These are phyloP conservation scores for Pocillopora grandis DNA, from an alignment of 92 coral and sea anemone species.

Conservation along the genomic window DNA sequence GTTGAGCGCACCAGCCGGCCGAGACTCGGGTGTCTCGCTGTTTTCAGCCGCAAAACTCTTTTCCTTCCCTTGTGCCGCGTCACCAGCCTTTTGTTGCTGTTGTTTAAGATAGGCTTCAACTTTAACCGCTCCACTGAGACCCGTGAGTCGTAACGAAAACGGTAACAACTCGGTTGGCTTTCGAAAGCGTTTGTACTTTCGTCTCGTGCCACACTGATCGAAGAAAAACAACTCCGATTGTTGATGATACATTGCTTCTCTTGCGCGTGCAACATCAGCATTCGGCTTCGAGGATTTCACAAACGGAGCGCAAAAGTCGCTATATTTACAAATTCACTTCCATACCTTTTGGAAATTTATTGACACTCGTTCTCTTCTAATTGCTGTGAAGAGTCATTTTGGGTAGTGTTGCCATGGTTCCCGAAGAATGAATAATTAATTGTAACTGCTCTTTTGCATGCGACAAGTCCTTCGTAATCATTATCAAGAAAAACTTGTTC, in stretches of 20 bases:
- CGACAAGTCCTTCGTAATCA: no score
- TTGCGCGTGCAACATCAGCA: constrained; percentile 25
- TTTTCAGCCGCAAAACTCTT: constrained; percentile 25
- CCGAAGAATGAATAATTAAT: constrained; percentile 30
- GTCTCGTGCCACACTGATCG: constrained; percentile 62
- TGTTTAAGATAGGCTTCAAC: constrained; percentile 97
- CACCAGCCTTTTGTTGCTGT: constrained; percentile 79
- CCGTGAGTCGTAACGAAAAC: constrained; percentile 90
- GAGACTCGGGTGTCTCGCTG: constrained; percentile 17
- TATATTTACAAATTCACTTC: not conserved
- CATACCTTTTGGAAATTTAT: constrained; percentile 25
- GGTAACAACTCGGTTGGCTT: constrained; percentile 94
- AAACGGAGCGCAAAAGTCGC: not conserved
- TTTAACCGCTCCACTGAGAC: constrained; percentile 94
- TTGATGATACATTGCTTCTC: constrained; percentile 33
- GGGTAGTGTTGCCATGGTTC: constrained; percentile 39
- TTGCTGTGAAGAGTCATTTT: constrained; percentile 35
- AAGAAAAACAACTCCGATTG: constrained; percentile 76
- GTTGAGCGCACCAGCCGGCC: constrained; percentile 24
- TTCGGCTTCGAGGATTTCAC: not conserved
- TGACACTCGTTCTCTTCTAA: constrained; percentile 19
- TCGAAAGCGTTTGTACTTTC: constrained; percentile 77
- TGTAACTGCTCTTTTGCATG: constrained; percentile 15
- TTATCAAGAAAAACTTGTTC: no score
- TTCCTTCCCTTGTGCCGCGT: constrained; percentile 26